Base-by-base conservation (phyloP, 2,797 vertebrate species). In the Squalus acanthias region DNA sequence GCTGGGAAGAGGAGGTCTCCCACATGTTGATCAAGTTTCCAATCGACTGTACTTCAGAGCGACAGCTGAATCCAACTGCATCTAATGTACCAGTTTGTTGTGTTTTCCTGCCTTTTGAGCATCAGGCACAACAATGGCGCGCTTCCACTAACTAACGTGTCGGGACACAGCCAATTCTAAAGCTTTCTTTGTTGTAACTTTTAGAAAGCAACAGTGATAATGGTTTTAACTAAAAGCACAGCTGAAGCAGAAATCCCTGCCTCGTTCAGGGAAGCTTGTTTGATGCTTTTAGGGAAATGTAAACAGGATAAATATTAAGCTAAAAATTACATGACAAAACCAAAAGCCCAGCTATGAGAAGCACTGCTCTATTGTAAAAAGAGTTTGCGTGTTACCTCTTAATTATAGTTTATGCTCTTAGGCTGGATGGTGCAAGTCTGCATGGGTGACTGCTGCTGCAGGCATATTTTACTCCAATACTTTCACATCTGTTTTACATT, bases 401-500 rank as follows among this genome's bases (percentile, higher is more conserved):
- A 95, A 95, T 95, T 50, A 95, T 74, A 95, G 12, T 29, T 29
- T 72, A 33, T 57, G 2, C 50, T 0, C 26, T 70, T 70, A 29
- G 67, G 39, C 94, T 95, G 94, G 69, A 53, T 33, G 24, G 9
- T 95, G 69, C 94, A 72, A 39, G 39, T 74, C 94, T 20, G 65
- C 33, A 26, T 67, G 92, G n/a, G 65, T 10, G 63, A 94, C 17
- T 94, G 92, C n/a, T 94, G 70, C 94, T 33, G 67, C 39, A 57
- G 50, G 69, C 94, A 93, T 53, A 33, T 29, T 95, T 50, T 74
- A 74, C 69, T 53, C 94, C 26, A 10, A 29, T 29, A 95, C 15
- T 53, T 53, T 53, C 67, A 72, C 94, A 72, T 95, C 94, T 95
- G 94, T 74, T 95, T 70, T 74, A 74, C 94, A 95, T 95, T 95